Percentiles rank a stretch among this genome's conserved stretches.
These are phyloP conservation scores for Pempheris klunzingeri DNA, from an alignment of 2,797 vertebrate species.

Conservation along the genomic window DNA sequence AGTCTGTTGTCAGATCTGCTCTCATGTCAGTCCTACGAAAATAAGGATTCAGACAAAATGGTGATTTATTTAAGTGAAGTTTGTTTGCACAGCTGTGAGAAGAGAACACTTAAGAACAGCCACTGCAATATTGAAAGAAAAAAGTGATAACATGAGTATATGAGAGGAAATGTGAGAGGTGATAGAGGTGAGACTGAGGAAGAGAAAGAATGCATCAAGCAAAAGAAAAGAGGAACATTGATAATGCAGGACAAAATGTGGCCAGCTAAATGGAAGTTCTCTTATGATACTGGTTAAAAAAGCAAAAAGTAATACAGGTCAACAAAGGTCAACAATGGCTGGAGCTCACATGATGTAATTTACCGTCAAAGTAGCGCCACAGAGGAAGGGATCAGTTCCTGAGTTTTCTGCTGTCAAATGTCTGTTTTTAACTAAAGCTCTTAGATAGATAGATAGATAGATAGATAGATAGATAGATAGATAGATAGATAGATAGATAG, in stretches of 20 bases:
- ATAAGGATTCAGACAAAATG: not conserved
- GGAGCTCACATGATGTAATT: not conserved
- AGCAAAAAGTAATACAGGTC: not conserved
- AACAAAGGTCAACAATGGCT: not conserved
- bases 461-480: no score
- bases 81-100: slow-evolving; percentile 1
- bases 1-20: not conserved
- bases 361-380: not conserved
- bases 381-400: not conserved
- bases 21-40: not conserved
- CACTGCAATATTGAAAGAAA: not conserved
- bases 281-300: not conserved
- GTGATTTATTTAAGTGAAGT: not conserved
- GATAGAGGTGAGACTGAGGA: not conserved
- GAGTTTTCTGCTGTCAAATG: not conserved
- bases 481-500: no score
- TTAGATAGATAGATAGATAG: no score
- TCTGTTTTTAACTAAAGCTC: slow-evolving; percentile 8
- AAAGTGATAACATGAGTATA: not conserved
- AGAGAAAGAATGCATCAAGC: not conserved
- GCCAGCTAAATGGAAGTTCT: not conserved
- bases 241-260: not conserved
- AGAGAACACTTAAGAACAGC: not conserved
- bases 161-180: not conserved
- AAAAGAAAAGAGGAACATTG: not conserved